A percentile compares a stretch with the other conserved stretches of the same genome.
Conservation (phyloP, 2,888 invertebrate genomes). For the Thecophora atra region DNA sequence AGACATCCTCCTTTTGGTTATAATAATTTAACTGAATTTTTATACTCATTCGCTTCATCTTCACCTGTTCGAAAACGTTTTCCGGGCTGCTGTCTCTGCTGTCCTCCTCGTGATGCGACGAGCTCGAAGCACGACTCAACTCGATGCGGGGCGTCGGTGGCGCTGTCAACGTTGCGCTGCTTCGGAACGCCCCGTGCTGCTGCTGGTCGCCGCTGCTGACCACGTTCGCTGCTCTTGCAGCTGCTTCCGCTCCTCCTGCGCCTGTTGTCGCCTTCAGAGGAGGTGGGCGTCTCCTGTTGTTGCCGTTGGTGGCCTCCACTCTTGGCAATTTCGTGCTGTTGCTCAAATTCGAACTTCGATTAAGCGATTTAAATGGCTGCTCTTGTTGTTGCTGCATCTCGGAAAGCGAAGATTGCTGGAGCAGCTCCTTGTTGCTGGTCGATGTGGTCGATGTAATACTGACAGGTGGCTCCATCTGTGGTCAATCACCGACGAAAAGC, state of each 20-base stretch:
- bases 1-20: no score
- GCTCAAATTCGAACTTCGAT: conserved; percentile 28
- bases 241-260: conserved; percentile 36
- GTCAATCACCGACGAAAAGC: neutral
- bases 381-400: conserved; percentile 40
- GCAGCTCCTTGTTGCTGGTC: conserved; percentile 43
- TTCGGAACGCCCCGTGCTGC: conserved; percentile 48
- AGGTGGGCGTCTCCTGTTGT: conserved; percentile 60
- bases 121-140: conserved; percentile 88
- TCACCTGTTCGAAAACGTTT: conserved; percentile 79
- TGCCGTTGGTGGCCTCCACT: conserved; percentile 29
- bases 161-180: conserved; percentile 66
- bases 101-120: conserved; percentile 80
- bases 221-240: conserved; percentile 47
- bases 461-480: conserved; percentile 50
- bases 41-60: conserved; percentile 41
- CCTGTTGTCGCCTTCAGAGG: conserved; percentile 58
- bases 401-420: neutral
- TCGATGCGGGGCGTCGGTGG: conserved; percentile 86
- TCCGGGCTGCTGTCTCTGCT: conserved; percentile 83
- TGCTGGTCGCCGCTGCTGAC: conserved; percentile 57
- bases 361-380: conserved; percentile 44
- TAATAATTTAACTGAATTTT: no score
- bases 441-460: conserved; percentile 41
- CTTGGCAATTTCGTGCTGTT: conserved; percentile 40